Evolutionary conservation across 2,888 invertebrate species (phyloP), one percentile per base, ranked within the genome.

Genomic region (Adelognathus sp.): DNA sequence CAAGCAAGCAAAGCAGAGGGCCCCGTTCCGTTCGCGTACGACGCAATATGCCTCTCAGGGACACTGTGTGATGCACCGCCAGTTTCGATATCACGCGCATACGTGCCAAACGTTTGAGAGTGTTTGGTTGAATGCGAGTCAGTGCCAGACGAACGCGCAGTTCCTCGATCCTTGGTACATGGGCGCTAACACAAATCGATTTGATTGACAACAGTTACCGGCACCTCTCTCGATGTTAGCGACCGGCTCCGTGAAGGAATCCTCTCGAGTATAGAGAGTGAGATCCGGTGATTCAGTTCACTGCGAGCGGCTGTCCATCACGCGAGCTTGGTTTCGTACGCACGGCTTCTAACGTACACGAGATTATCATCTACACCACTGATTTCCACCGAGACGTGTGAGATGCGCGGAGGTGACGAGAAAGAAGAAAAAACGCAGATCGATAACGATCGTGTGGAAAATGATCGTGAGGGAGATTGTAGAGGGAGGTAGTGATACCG

Each of bases 31-130:
- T 39, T n/a, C 39, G 73, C 31, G 58, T 71, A 71, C 80, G 78
- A 80, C 82, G 82, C 82, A 82, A 79, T 82, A 80, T 41, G 60
- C 21, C 50, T 76, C 72, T 82, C 82, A 82, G 82, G 80, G 82
- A 80, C 82, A 63, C 61, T 31, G n/a, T n/a, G n/a, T n/a, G 16
- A 64, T 24, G 50, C 36, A 60, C 14, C 52, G 70, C 50, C 70
- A 44, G 60, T 24, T 7, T 31, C n/a, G 58, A 50, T 24, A 50
- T 50, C 46, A n/a, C 46, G 46, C 21, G 64, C 64, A 50, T 31
- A 46, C 33, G 39, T 21, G 60, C 16, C 56, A 60, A 41, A 36
- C 31, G 50, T 41, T 27, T 39, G 66, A 63, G 52, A 39, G 67
- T 41, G 63, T 54, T 64, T 31, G 64, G 9, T 36, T 36, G 24